phyloP scores from a whole-genome alignment of 2,113 vertebrate species.

The Pomatorhinus ruficollis region DNA sequence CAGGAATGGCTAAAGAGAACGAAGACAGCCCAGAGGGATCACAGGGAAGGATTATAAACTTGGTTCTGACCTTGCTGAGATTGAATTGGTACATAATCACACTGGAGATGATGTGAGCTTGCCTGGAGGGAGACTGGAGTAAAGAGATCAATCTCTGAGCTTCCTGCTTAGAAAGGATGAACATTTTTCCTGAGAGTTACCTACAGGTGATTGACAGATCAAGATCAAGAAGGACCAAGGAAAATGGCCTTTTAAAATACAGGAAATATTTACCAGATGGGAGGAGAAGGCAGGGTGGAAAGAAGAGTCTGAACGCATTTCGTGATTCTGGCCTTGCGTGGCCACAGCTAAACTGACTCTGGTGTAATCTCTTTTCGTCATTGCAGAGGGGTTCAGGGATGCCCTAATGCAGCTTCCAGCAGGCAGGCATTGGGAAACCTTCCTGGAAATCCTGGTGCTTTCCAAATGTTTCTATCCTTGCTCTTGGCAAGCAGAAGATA shows the following conservation, averaged over 20 bases:
- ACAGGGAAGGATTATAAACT: constrained; percentile 9
- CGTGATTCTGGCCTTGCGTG: neutral
- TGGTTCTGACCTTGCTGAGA: neutral
- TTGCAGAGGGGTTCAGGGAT: neutral
- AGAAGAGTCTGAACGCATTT: neutral
- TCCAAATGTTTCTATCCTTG: neutral
- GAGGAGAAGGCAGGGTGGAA: neutral
- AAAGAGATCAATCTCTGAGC: neutral
- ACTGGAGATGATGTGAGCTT: neutral
- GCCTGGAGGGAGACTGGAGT: constrained; percentile 2
- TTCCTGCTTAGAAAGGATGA: neutral
- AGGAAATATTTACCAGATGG: neutral
- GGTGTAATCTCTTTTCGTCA: neutral
- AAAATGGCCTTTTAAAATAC: neutral
- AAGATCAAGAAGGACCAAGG: neutral
- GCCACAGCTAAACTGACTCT: neutral
- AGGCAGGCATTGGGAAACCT: neutral
- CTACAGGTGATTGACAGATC: neutral
- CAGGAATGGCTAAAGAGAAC: neutral
- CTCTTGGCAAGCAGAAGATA: neutral
- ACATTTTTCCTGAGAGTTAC: neutral
- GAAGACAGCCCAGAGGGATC: neutral
- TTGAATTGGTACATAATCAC: neutral
- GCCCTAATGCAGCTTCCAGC: neutral
- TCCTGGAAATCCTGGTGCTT: neutral